Percentiles rank a stretch among this genome's conserved stretches.
Conservation (phyloP, 2,888 invertebrate genomes). For the Argyresthia goedartella region DNA sequence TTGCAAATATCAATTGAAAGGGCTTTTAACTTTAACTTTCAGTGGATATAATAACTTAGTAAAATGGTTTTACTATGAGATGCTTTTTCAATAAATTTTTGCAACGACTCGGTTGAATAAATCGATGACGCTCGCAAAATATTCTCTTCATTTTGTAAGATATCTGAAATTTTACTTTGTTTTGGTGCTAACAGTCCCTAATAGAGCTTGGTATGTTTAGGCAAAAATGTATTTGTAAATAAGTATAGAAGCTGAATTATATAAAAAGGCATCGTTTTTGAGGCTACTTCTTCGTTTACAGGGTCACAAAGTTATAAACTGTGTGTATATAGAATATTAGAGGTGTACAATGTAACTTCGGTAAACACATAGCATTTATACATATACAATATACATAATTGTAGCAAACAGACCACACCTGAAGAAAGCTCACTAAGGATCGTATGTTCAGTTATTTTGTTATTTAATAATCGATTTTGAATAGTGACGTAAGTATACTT, state of each 20-base stretch:
- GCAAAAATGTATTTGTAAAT: constrained; percentile 24
- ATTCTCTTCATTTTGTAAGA: neutral
- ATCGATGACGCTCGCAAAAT: neutral
- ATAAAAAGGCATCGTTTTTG: constrained; percentile 33
- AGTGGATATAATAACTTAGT: no score
- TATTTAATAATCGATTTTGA: constrained; percentile 12
- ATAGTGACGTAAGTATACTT: constrained; percentile 6
- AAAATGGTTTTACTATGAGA: no score
- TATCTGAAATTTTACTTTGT: neutral
- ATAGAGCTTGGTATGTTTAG: constrained; percentile 18
- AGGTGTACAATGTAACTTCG: constrained; percentile 23
- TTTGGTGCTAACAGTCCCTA: constrained; percentile 56
- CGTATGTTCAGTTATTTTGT: constrained; percentile 22
- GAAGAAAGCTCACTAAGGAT: constrained; percentile 59
- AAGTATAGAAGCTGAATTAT: constrained; percentile 36
- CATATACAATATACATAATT: constrained; percentile 13
- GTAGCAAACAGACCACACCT: constrained; percentile 43
- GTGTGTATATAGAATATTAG: constrained; percentile 33
- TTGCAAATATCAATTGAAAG: no score
- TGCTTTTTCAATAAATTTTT: neutral
- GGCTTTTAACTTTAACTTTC: no score
- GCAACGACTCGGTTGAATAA: no score
- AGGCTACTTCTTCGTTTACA: constrained; percentile 52
- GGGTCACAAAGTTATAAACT: constrained; percentile 53
- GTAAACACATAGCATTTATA: constrained; percentile 47